Base-by-base conservation (phyloP, 2,113 vertebrate species). In the Sceloporus tristichus region DNA sequence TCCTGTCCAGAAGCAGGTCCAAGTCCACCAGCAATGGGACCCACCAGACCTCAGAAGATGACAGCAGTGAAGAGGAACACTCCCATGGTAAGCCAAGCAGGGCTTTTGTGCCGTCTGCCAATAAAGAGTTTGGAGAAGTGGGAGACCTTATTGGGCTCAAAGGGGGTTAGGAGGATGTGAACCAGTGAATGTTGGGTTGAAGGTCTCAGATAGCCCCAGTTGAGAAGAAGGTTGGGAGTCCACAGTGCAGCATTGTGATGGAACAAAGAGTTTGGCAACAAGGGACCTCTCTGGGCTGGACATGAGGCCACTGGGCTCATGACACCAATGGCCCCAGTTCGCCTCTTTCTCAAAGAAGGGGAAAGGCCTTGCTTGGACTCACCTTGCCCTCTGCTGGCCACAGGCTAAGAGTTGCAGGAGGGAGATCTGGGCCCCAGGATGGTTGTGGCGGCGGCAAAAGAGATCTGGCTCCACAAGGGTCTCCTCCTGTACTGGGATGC, bases 1-100 rank as follows among this genome's bases (percentile, higher is more conserved):
- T 98, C 94, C 96, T 98, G 92, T 98, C 98, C 95, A 96, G 98
- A 91, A 98, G 98, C 96, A 96, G 98, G 93, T 96, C 98, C 89
- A 98, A 98, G 96, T 98, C 96, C 1, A 96, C 97, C 85, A 97
- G 97, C 93, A 98, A 98, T 27, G 98, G 98, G 83, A 97, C 91
- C 85, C 94, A 91, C 85, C 96, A 96, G 59, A 95, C 94, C 59
- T 97, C 96, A 62, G 97, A 97, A 85, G 97, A 97, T 85, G 97
- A 97, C 95, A 97, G 97, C 90, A 97, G 97, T 82, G 97, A 97
- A 68, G 97, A 97, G 86, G 97, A 97, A 34, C 96, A 96, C 82
- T 90, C 96, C 27, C 96, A 97, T 85, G 97, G 97, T 97, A 92
- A 94, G 93, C 73, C 56, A 27, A 70, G 87, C 79, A 18, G 9